These are phyloP conservation scores for Zosterops japonicus DNA, from an alignment of 2,113 vertebrate species.

Conservation along the genomic window DNA sequence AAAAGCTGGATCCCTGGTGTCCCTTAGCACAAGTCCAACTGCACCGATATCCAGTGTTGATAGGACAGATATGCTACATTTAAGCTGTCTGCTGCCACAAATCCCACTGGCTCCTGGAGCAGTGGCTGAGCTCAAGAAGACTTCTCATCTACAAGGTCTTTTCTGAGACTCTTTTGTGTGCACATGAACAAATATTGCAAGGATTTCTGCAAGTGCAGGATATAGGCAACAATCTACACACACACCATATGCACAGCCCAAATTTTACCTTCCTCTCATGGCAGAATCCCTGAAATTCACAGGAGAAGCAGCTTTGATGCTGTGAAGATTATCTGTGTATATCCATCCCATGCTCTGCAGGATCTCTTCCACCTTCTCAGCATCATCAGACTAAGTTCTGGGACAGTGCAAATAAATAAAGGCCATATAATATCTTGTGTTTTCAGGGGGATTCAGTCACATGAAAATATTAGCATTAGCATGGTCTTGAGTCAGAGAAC, in stretches of 20 bases:
- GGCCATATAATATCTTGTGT: not conserved
- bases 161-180: not conserved
- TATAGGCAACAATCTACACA: not conserved
- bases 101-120: not conserved
- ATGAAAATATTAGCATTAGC: not conserved
- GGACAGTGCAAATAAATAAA: not conserved
- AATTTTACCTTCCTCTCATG: not conserved
- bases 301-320: not conserved
- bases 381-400: not conserved
- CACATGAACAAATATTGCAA: not conserved
- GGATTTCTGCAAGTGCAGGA: not conserved
- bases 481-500: not conserved
- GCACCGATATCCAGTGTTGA: not conserved
- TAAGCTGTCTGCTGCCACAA: not conserved
- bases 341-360: not conserved
- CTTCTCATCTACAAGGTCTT: not conserved
- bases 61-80: not conserved
- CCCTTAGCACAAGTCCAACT: not conserved
- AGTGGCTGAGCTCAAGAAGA: not conserved
- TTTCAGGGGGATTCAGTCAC: not conserved
- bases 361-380: not conserved
- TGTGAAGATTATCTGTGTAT: not conserved
- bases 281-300: not conserved
- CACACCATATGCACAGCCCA: not conserved
- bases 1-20: not conserved